Percentiles rank a stretch among this genome's conserved stretches.
phyloP scores from a whole-genome alignment of 2,113 vertebrate genomes.

The Hiodon alosoides region DNA sequence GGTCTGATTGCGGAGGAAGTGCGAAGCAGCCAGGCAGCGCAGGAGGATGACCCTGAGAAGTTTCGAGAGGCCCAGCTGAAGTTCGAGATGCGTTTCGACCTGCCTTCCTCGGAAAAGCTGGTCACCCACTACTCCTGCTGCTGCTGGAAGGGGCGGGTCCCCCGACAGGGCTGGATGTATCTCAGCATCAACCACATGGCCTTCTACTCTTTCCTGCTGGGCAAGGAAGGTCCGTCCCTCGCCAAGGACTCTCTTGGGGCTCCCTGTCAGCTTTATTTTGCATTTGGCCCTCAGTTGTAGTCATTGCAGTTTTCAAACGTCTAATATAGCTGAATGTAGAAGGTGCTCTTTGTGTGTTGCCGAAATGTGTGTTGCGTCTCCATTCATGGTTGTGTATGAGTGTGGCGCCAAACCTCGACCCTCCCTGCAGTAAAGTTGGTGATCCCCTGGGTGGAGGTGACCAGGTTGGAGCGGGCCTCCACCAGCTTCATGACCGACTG shows the following conservation, averaged over 20 bases:
- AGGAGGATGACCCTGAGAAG: slow-evolving; percentile 85
- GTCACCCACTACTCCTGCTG: slow-evolving; percentile 91
- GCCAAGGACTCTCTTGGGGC: neutral
- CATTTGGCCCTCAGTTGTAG: neutral
- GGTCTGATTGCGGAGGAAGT: slow-evolving; percentile 91
- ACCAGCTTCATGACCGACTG: slow-evolving; percentile 80
- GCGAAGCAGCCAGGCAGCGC: slow-evolving; percentile 75
- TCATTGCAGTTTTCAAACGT: no score
- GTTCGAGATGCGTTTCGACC: slow-evolving; percentile 84
- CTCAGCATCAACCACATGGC: slow-evolving; percentile 93
- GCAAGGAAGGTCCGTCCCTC: slow-evolving; percentile 78
- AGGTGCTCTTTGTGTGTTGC: neutral
- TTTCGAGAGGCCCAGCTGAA: slow-evolving; percentile 84
- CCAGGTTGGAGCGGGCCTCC: slow-evolving; percentile 81
- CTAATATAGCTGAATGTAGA: neutral
- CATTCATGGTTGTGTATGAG: neutral
- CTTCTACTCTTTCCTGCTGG: slow-evolving; percentile 95
- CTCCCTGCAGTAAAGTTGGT: slow-evolving; percentile 77
- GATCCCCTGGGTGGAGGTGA: slow-evolving; percentile 89
- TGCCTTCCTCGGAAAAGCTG: slow-evolving; percentile 85
- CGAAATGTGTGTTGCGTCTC: neutral
- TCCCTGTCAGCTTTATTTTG: neutral
- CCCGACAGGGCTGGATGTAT: slow-evolving; percentile 93
- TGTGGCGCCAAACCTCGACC: neutral
- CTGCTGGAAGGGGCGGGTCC: slow-evolving; percentile 95